A percentile compares a stretch with the other conserved stretches of the same genome.
Evolutionary conservation across 2,888 invertebrate species (phyloP).

Genomic region (Drosophila ezoana): DNA sequence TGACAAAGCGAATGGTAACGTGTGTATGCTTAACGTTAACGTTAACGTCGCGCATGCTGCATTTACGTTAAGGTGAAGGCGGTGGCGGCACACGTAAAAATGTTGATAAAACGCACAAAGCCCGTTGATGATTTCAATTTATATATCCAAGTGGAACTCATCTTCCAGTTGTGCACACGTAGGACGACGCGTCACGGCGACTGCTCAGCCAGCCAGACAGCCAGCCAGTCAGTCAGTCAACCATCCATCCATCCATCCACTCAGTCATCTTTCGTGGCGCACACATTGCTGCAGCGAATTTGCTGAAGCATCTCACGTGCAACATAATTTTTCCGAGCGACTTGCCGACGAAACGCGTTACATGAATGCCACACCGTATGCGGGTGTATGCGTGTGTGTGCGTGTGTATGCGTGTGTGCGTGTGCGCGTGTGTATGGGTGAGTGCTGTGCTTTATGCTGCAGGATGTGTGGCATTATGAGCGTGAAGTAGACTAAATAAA

Average conservation of each 20-base stretch:
- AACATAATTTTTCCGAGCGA: slow-evolving; percentile 83
- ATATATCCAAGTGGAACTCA: slow-evolving; percentile 80
- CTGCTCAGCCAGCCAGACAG: slow-evolving; percentile 24
- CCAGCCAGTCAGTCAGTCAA: slow-evolving; percentile 9
- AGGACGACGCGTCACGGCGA: slow-evolving; percentile 6
- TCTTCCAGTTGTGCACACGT: slow-evolving; percentile 70
- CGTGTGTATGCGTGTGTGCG: slow-evolving; percentile 9
- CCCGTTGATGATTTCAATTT: slow-evolving; percentile 81
- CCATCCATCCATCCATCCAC: slow-evolving; percentile 23
- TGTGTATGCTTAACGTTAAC: slow-evolving; percentile 56
- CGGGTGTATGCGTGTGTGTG: slow-evolving; percentile 8
- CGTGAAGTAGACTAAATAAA: slow-evolving; percentile 79
- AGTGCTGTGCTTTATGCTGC: slow-evolving; percentile 33
- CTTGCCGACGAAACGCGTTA: slow-evolving; percentile 74
- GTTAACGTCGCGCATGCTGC: slow-evolving; percentile 43
- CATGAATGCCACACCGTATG: slow-evolving; percentile 51
- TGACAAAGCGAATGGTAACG: slow-evolving; percentile 52
- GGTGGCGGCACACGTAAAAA: slow-evolving; percentile 75
- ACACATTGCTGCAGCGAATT: slow-evolving; percentile 63
- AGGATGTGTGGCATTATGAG: slow-evolving; percentile 71
- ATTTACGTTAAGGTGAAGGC: slow-evolving; percentile 55
- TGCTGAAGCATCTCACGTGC: slow-evolving; percentile 83
- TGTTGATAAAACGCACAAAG: slow-evolving; percentile 82
- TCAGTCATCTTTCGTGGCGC: slow-evolving; percentile 17
- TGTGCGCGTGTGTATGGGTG: slow-evolving; percentile 21